Percentiles rank a stretch among this genome's conserved stretches.
phyloP scores from a whole-genome alignment of 2,797 vertebrate species.

The Allobates femoralis region DNA sequence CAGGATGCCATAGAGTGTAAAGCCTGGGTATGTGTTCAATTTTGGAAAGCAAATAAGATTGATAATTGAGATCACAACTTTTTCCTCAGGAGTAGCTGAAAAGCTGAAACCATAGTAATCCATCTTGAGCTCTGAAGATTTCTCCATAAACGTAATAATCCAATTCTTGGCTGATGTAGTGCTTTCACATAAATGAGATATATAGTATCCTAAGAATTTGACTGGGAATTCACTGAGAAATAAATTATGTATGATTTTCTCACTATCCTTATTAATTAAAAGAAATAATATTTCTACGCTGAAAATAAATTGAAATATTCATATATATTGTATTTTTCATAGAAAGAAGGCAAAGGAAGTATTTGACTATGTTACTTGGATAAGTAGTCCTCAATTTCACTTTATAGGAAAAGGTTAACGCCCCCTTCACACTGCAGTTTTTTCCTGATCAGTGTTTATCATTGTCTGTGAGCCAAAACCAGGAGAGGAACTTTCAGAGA shows the following conservation, averaged over 20 bases:
- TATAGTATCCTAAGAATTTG: not conserved
- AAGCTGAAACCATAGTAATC: not conserved
- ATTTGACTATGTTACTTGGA: too few relatives aligned
- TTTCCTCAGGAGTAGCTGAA: not conserved
- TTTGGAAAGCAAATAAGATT: constrained; percentile 28
- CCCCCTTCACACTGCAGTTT: too few relatives aligned
- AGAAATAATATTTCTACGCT: too few relatives aligned
- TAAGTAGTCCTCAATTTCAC: too few relatives aligned
- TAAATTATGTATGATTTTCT: not conserved
- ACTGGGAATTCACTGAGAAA: not conserved
- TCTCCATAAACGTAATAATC: constrained; percentile 9
- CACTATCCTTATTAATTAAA: too few relatives aligned
- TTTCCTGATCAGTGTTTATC: too few relatives aligned
- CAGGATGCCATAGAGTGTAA: not conserved
- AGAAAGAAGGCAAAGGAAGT: too few relatives aligned
- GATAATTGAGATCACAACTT: constrained; percentile 22
- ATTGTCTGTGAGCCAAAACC: too few relatives aligned
- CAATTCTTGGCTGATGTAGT: not conserved
- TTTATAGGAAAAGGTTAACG: too few relatives aligned
- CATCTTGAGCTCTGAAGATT: not conserved
- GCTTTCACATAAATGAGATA: not conserved
- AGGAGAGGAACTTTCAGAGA: too few relatives aligned
- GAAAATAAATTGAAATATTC: too few relatives aligned
- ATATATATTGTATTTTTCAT: too few relatives aligned
- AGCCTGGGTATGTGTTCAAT: constrained; percentile 15